Percentiles rank a stretch among this genome's conserved stretches.
Conservation (phyloP, 1,140 invertebrate species). For the Platorchestia sp. region DNA sequence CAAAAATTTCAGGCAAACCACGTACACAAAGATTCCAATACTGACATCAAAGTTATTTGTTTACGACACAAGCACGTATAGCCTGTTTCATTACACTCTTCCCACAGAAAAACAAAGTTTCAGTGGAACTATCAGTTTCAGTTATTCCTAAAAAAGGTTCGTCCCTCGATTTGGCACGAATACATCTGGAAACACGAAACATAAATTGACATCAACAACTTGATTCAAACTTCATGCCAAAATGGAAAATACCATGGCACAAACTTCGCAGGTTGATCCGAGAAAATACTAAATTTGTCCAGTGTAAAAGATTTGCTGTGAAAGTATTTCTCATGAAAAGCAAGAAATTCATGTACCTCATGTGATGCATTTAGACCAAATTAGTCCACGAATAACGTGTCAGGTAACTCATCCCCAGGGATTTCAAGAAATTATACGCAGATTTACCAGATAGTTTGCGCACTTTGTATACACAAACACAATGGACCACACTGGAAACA, state of each 20-base stretch:
- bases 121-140: background rate
- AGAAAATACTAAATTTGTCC: background rate
- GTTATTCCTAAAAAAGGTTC: background rate
- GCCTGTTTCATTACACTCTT: background rate
- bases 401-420: background rate
- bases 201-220: background rate
- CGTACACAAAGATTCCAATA: background rate
- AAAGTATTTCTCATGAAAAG: background rate
- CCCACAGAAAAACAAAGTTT: background rate
- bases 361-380: background rate
- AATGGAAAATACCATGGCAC: background rate
- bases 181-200: background rate
- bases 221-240: background rate
- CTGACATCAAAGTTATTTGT: background rate
- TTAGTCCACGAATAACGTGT: background rate
- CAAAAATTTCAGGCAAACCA: background rate
- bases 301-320: background rate
- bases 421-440: no score
- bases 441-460: no score
- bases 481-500: background rate
- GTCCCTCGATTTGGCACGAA: background rate
- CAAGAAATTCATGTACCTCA: background rate
- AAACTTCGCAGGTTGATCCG: background rate
- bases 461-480: background rate
- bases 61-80: background rate